A percentile compares a stretch with the other conserved stretches of the same genome.
Evolutionary conservation across 2,888 invertebrate genomes (phyloP).

Genomic region (Meteorus colon): DNA sequence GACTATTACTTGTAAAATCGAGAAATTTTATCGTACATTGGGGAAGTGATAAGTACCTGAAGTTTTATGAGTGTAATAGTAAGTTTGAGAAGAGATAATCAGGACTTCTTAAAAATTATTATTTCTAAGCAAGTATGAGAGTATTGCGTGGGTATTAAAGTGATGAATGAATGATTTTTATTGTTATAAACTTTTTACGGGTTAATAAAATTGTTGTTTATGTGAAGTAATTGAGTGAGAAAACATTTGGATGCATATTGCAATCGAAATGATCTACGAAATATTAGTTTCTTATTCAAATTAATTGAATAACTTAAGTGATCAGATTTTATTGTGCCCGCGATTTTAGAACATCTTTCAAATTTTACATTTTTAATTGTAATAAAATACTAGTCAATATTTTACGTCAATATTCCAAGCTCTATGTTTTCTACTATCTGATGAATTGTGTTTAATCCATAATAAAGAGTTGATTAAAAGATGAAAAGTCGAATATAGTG

Average conservation of each 20-base stretch:
- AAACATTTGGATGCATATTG: not conserved
- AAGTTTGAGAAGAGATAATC: conserved; percentile 28
- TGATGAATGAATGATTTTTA: conserved; percentile 42
- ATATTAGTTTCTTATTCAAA: not conserved
- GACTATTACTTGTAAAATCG: conserved; percentile 11
- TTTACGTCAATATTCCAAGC: conserved; percentile 42
- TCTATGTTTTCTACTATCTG: conserved; percentile 43
- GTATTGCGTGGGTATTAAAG: not conserved
- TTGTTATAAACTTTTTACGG: not conserved
- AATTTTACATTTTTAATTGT: conserved; percentile 18
- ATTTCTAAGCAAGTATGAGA: conserved; percentile 42
- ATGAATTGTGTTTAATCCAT: conserved; percentile 50
- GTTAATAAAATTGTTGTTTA: not conserved
- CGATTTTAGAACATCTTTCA: conserved; percentile 12
- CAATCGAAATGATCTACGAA: not conserved
- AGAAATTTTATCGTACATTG: not conserved
- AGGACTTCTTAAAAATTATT: conserved; percentile 49
- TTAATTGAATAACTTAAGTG: not conserved
- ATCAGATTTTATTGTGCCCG: conserved; percentile 14
- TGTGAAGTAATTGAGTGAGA: conserved; percentile 3
- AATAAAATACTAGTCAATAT: conserved; percentile 39
- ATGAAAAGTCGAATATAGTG: conserved; percentile 59
- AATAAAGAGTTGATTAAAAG: conserved; percentile 53
- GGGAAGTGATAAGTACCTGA: conserved; percentile 34
- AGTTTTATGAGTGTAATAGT: conserved; percentile 31